Conservation (phyloP, 2,888 invertebrate species). For the Tipula confusa region DNA sequence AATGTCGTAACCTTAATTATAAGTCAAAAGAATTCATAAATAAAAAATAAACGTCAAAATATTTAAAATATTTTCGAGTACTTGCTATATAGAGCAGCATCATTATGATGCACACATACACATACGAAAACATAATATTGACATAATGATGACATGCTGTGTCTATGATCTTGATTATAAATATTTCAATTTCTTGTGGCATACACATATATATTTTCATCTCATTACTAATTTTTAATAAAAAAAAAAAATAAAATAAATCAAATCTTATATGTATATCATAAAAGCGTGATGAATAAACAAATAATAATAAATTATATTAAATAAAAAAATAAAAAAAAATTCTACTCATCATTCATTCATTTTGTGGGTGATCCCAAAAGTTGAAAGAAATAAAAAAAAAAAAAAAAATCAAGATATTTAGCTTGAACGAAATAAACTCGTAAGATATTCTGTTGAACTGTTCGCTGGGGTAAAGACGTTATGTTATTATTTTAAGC, state of each 20-base stretch:
- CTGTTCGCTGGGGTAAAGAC: neutral
- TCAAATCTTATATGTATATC: neutral
- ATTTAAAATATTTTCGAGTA: neutral
- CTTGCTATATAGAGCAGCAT: neutral
- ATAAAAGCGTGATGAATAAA: neutral
- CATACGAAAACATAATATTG: neutral
- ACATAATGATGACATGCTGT: constrained; percentile 12
- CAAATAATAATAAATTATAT: constrained; percentile 12
- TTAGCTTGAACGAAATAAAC: neutral
- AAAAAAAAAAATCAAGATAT: neutral
- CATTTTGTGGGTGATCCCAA: constrained; percentile 20
- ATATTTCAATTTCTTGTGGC: neutral
- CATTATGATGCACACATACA: too few relatives aligned
- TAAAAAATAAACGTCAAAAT: neutral
- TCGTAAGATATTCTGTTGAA: neutral
- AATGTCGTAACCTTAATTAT: neutral
- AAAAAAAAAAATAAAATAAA: neutral
- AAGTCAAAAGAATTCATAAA: neutral
- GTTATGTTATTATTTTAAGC: neutral
- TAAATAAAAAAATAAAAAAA: neutral
- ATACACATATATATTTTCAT: neutral
- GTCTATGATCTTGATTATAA: constrained; percentile 3
- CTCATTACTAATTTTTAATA: neutral
- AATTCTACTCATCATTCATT: neutral
- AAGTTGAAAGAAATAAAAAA: neutral